Evolutionary conservation across 1,140 invertebrate species (phyloP), one percentile per base, ranked within the genome.

Genomic region (Dendroctonus valens): DNA sequence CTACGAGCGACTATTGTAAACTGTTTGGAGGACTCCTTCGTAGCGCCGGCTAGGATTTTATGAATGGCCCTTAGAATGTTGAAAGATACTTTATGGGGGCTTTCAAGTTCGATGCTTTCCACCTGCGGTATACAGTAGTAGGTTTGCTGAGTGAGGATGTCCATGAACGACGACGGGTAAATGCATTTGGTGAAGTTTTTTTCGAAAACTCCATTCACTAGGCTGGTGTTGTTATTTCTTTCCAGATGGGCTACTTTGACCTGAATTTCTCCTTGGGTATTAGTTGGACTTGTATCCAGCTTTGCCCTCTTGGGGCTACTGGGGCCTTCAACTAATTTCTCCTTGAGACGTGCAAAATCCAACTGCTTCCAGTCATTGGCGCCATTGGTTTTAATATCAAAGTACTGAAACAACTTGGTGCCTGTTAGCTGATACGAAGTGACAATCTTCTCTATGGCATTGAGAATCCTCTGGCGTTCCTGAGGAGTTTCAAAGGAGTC

Each of bases 41-140:
- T 14, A 59, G 40, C 39, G 26, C 26, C 14, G 11, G 79, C 73
- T 8, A 83, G 76, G 1, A 94, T 73, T 57, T 78, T 65, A 85
- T 86, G 79, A 86, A 92, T 49, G 85, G 83, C 83, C 71, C 81
- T 78, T 44, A 93, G 71, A 46, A 94, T 85, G 6, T 85, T 81
- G 53, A 87, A 74, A 38, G 85, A 81, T 65, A 86, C 82, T 12
- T 79, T 65, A 69, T 86, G 85, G n/a, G 87, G 82, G 63, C 88
- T 84, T 7, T 80, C 75, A 39, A 82, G 76, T 3, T 73, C 74
- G 69, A 85, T 83, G 72, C 91, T 83, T 78, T 94, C 92, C 8
- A 92, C 83, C 80, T 93, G 91, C 9, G 87, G 84, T 37, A 81
- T 82, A 65, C 86, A 86, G 67, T 92, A 84, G 71, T 88, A 86